These are phyloP conservation scores for Chelonoidis abingdonii DNA, from an alignment of 2,113 vertebrate genomes.

Conservation along the genomic window DNA sequence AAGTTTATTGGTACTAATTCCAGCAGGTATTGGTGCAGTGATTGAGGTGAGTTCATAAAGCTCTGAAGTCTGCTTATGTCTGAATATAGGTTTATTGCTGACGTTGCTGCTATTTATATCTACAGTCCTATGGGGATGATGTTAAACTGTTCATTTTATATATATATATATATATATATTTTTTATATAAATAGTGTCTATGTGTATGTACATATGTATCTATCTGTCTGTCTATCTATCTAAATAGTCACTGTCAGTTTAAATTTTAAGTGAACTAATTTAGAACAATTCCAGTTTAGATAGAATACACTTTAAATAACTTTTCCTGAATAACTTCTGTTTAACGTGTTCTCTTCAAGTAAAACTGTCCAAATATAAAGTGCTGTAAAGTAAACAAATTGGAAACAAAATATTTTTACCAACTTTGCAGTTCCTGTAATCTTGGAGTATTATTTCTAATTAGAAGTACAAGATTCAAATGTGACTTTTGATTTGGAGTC, in stretches of 20 bases:
- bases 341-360: neutral
- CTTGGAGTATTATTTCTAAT: neutral
- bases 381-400: neutral
- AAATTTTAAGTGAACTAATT: neutral
- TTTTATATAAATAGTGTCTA: too few relatives aligned
- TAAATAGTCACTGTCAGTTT: neutral
- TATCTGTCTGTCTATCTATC: too few relatives aligned
- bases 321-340: neutral
- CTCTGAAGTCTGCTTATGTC: neutral
- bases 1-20: slow-evolving; percentile 92
- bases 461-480: neutral
- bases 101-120: neutral
- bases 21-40: slow-evolving; percentile 90
- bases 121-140: neutral
- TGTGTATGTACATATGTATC: too few relatives aligned
- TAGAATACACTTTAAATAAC: neutral
- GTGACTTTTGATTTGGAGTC: neutral
- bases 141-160: neutral
- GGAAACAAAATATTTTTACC: neutral
- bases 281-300: neutral
- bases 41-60: slow-evolving; percentile 86
- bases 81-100: neutral
- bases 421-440: neutral
- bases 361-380: neutral
- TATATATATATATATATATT: too few relatives aligned